Percentiles rank a stretch among this genome's conserved stretches.
Evolutionary conservation across 2,113 vertebrate genomes (phyloP).

Genomic region (Galbula dea): DNA sequence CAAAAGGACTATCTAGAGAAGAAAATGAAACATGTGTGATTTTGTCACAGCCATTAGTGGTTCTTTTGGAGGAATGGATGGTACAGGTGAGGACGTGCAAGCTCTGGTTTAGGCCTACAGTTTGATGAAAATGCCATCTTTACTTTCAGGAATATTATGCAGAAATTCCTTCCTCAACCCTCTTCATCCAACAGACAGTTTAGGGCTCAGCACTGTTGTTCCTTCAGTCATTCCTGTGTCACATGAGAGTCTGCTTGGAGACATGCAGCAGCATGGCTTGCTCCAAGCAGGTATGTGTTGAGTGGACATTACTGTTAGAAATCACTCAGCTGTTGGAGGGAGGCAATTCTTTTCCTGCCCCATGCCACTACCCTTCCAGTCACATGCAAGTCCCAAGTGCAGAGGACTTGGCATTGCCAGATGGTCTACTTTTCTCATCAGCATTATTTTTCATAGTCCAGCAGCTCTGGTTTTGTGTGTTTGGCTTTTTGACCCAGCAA

Average conservation of each 20-base stretch:
- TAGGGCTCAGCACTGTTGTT: neutral
- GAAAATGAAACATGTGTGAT: neutral
- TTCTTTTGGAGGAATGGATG: neutral
- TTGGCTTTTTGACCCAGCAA: neutral
- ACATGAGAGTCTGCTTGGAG: neutral
- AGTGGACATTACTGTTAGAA: neutral
- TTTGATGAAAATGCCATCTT: neutral
- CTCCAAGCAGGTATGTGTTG: neutral
- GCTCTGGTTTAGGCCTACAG: neutral
- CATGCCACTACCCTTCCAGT: neutral
- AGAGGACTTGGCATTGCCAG: neutral
- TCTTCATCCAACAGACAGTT: neutral
- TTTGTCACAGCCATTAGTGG: neutral
- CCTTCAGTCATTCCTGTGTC: neutral
- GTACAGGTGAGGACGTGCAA: neutral
- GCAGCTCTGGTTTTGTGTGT: neutral
- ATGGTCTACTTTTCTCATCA: neutral
- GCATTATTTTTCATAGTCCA: neutral
- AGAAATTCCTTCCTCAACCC: neutral
- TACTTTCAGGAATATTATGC: neutral
- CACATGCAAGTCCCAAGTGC: neutral
- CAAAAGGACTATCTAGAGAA: neutral
- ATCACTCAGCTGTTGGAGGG: neutral
- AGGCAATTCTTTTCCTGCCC: neutral
- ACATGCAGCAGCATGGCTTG: neutral